Conservation (phyloP, 2,888 invertebrate genomes). For the Poecilus cupreus region DNA sequence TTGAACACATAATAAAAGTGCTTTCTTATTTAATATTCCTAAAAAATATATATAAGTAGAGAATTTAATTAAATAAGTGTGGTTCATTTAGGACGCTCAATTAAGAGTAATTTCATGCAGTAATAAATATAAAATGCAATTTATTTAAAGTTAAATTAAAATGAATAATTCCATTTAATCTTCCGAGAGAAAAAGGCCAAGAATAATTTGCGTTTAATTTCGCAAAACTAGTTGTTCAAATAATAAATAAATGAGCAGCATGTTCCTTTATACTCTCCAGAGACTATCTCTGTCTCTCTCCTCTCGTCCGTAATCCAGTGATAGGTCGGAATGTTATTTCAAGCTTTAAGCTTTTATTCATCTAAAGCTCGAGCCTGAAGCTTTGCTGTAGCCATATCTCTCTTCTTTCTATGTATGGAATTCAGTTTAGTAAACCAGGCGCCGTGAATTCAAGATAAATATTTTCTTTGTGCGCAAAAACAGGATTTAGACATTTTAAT, state of each 20-base stretch:
- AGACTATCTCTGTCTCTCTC: background rate
- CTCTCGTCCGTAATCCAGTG: background rate
- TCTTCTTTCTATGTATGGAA: background rate
- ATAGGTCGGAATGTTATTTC: constrained; percentile 1
- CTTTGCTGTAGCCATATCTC: background rate
- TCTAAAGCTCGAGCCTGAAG: background rate
- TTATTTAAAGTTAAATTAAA: background rate
- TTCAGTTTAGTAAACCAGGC: background rate
- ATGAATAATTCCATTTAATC: background rate
- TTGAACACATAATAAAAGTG: too few relatives aligned
- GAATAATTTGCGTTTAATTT: constrained; percentile 2
- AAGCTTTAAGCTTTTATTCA: background rate
- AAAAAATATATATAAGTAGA: too few relatives aligned
- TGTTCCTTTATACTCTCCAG: background rate
- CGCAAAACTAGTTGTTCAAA: background rate
- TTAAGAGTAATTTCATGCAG: background rate
- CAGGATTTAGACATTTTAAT: background rate
- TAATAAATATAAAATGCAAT: background rate
- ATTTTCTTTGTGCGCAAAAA: background rate
- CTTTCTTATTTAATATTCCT: too few relatives aligned
- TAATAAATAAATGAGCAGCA: constrained; percentile 7
- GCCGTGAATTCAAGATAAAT: background rate
- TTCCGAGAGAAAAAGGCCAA: background rate
- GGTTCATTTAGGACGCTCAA: too few relatives aligned
- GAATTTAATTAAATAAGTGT: background rate